A percentile compares a stretch with the other conserved stretches of the same genome.
These are phyloP conservation scores for Plutomurus gul DNA, from an alignment of 1,140 invertebrate species.

Conservation along the genomic window DNA sequence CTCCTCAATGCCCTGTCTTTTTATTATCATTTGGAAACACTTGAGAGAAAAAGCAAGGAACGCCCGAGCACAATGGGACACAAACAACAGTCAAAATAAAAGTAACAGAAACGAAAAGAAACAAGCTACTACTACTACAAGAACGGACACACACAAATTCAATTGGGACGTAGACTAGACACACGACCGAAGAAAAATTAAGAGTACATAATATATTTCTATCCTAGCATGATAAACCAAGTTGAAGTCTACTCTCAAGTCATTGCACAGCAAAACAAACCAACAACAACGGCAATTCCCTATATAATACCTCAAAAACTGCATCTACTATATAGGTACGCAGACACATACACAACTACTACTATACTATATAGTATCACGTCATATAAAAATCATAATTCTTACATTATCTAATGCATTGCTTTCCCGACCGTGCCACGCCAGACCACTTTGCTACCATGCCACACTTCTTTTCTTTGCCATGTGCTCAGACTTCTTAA, in stretches of 20 bases:
- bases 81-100: not conserved
- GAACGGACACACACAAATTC: too few species aligned
- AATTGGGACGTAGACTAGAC: too few species aligned
- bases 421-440: constrained; percentile 1
- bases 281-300: not conserved
- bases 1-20: not conserved
- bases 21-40: constrained; percentile 6
- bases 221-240: not conserved
- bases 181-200: too few species aligned
- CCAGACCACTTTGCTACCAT: not conserved
- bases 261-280: not conserved
- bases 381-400: constrained; percentile 23
- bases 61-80: not conserved
- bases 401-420: constrained; percentile 23
- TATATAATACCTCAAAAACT: not conserved
- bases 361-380: not conserved
- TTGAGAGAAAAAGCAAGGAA: not conserved
- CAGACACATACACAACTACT: not conserved
- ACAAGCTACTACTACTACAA: too few species aligned
- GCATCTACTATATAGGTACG: not conserved
- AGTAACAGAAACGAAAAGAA: not conserved
- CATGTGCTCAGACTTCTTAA: constrained; percentile 28
- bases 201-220: not conserved
- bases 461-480: not conserved
- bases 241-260: not conserved